Evolutionary conservation across 2,888 invertebrate species (phyloP), one percentile per base, ranked within the genome.

Genomic region (Drosophila trichaetosa): DNA sequence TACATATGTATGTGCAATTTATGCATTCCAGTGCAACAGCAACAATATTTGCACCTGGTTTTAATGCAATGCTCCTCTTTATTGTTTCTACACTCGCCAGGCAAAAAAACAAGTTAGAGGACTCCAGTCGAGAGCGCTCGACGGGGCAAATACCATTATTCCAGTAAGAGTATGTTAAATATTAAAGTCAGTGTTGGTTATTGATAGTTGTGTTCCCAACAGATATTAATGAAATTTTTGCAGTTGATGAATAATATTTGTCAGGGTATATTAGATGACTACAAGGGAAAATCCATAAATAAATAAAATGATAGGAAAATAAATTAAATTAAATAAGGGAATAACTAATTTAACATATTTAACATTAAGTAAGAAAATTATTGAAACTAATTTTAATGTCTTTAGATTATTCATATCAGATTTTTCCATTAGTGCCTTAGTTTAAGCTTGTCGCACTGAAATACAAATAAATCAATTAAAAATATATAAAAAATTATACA

Each of bases 41-140:
- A 89, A 89, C 74, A 87, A 86, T 89, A 85, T 89, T 86, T 85
- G 76, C 85, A 89, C 80, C 85, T 85, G 87, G 87, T 87, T 87
- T 80, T 66, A 61, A 70, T 85, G 72, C 72, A 52, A 53, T 54
- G 33, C 67, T 42, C 65, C 48, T 51, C 67, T 75, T 72, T 77
- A 74, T 88, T 81, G 79, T 76, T 81, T 63, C 77, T 54, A 67
- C 66, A 67, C 18, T n/a, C 36, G 73, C 65, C 31, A 53, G 27
- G 46, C 51, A 31, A 61, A 61, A 60, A 66, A 36, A 16, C 0
- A 0, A 16, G 24, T 16, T 46, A 24, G 46, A 24, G 4, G 16
- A 2, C 24, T 16, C 2, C 27, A 8, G 1, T 27, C 46, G 46
- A 21, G 21, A 21, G 42, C 13, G 4, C 46, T 21, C 46, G 46